phyloP scores from a whole-genome alignment of 2,888 invertebrate species.

The Pammene fasciana region DNA sequence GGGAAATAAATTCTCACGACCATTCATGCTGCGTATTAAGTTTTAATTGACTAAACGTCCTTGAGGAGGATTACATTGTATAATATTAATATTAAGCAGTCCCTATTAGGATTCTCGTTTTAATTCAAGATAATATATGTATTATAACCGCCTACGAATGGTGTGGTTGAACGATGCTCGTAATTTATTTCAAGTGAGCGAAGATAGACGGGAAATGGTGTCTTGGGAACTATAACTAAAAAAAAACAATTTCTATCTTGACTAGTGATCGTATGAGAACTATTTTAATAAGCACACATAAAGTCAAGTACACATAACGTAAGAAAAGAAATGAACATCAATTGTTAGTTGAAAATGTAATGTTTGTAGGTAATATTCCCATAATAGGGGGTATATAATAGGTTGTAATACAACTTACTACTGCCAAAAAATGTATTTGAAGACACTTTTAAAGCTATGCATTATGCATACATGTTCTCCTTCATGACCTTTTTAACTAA shows the following conservation, averaged over 20 bases:
- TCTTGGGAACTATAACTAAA: not conserved
- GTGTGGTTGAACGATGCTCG: not conserved
- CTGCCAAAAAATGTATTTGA: too few species aligned
- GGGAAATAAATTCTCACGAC: not conserved
- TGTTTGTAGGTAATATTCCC: too few species aligned
- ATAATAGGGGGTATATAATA: too few species aligned
- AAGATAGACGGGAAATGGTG: not conserved
- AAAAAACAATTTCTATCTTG: not conserved
- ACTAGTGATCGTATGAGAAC: not conserved
- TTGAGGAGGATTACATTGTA: not conserved
- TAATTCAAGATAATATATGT: not conserved
- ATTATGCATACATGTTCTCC: too few species aligned
- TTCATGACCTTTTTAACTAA: too few species aligned
- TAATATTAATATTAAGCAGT: not conserved
- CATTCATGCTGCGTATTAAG: not conserved
- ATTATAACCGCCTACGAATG: not conserved
- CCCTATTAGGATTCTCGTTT: not conserved
- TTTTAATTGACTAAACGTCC: not conserved
- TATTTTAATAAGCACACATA: not conserved
- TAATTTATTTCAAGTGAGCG: not conserved
- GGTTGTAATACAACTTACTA: too few species aligned
- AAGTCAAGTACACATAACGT: too few species aligned
- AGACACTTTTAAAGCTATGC: too few species aligned
- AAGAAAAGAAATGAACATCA: too few species aligned
- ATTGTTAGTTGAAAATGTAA: too few species aligned